phyloP scores from a whole-genome alignment of 2,888 invertebrate species.

The Drosophila stalkeri region DNA sequence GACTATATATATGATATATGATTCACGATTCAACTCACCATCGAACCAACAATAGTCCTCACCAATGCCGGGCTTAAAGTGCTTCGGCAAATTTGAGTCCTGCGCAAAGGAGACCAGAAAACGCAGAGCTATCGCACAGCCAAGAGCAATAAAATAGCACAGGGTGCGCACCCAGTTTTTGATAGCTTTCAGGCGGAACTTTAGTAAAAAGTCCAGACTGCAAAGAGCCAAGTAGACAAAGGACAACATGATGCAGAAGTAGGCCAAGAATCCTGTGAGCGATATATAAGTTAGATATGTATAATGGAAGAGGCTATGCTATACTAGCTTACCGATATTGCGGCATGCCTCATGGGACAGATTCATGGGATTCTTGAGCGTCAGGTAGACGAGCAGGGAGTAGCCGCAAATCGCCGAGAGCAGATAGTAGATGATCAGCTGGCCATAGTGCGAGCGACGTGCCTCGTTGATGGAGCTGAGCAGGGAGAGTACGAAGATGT shows the following conservation, averaged over 20 bases:
- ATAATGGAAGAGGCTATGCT: rapidly evolving
- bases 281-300: not conserved
- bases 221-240: constrained; percentile 75
- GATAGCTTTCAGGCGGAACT: constrained; percentile 61
- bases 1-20: not conserved
- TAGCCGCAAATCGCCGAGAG: constrained; percentile 67
- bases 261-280: constrained; percentile 72
- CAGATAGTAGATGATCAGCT: constrained; percentile 75
- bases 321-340: constrained; percentile 68
- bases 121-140: constrained; percentile 59
- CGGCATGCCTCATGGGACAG: constrained; percentile 73
- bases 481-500: constrained; percentile 70
- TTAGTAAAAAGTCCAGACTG: constrained; percentile 75
- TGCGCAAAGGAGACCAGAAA: constrained; percentile 73
- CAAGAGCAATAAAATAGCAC: constrained; percentile 49
- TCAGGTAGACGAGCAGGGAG: constrained; percentile 70
- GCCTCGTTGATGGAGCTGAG: constrained; percentile 72
- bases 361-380: constrained; percentile 77
- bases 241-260: constrained; percentile 76
- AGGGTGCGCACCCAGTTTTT: constrained; percentile 71
- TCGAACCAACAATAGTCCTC: constrained; percentile 81
- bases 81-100: constrained; percentile 70
- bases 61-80: constrained; percentile 78
- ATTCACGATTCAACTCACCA: constrained; percentile 33
- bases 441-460: constrained; percentile 76